Percentiles rank a stretch among this genome's conserved stretches.
Conservation (phyloP, 1,140 invertebrate species). For the Brachystomella parvula region DNA sequence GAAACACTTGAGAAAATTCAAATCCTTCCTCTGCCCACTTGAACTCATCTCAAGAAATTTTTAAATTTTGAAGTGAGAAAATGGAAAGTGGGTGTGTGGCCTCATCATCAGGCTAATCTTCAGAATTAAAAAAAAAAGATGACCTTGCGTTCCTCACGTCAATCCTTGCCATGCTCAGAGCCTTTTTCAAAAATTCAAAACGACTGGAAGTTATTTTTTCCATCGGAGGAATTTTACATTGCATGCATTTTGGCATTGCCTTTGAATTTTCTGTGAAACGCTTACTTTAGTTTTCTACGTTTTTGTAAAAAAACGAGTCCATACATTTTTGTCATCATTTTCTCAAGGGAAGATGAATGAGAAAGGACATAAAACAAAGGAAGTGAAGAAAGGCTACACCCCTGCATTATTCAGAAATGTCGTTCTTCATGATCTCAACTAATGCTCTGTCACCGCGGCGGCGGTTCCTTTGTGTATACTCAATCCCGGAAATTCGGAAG, state of each 20-base stretch:
- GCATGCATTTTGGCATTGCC: not conserved
- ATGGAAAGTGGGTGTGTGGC: not conserved
- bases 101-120: too few relatives aligned
- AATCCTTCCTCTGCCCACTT: not conserved
- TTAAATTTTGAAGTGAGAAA: not conserved
- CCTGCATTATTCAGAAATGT: not conserved
- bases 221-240: too few relatives aligned
- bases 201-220: not conserved
- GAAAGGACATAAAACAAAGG: not conserved
- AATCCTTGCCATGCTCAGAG: not conserved
- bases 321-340: not conserved
- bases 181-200: not conserved
- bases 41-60: not conserved
- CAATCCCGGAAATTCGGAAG: slow-evolving; percentile 2
- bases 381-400: not conserved
- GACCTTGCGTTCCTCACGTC: not conserved
- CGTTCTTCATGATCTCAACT: not conserved
- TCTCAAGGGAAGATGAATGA: not conserved
- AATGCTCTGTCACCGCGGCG: not conserved
- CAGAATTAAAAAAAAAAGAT: too few relatives aligned
- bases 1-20: not conserved
- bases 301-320: not conserved
- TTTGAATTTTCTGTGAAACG: not conserved
- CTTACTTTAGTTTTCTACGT: not conserved
- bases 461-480: not conserved